Percentiles rank a stretch among this genome's conserved stretches.
These are phyloP conservation scores for zebrafish (Danio rerio) DNA, from an alignment of 2,113 vertebrate genomes.

Conservation along the genomic window DNA sequence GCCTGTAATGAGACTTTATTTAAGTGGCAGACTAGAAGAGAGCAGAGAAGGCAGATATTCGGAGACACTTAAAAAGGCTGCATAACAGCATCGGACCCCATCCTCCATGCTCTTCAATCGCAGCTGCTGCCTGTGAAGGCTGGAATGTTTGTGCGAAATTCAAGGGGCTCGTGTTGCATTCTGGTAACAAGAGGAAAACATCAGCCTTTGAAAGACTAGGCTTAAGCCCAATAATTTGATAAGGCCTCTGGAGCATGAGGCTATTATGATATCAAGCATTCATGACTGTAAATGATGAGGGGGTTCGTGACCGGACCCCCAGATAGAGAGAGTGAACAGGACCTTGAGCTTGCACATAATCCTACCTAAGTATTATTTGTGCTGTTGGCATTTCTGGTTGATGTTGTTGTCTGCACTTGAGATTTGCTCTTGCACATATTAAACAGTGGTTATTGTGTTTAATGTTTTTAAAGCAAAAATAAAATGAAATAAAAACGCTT, in stretches of 20 bases:
- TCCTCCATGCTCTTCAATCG: constrained; percentile 4
- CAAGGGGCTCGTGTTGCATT: constrained; percentile 54
- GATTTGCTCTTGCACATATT: too few relatives aligned
- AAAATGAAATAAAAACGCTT: too few relatives aligned
- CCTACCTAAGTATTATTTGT: neutral
- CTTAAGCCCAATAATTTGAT: constrained; percentile 31
- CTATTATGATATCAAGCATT: constrained; percentile 14
- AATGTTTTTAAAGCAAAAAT: too few relatives aligned
- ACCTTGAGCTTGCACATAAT: neutral
- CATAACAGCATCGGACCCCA: constrained; percentile 25
- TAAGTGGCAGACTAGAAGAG: constrained; percentile 41
- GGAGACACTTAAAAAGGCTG: constrained; percentile 54
- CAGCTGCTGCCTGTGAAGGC: constrained; percentile 5
- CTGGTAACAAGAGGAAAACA: constrained; percentile 44
- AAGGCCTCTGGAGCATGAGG: constrained; percentile 6
- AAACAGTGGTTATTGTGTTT: too few relatives aligned
- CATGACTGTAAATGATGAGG: constrained; percentile 15
- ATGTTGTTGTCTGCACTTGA: neutral
- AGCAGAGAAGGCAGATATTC: constrained; percentile 31
- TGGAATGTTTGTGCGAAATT: constrained; percentile 9
- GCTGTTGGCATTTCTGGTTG: neutral
- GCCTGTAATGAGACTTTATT: constrained; percentile 51
- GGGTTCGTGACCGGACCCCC: neutral
- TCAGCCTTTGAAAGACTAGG: constrained; percentile 16
- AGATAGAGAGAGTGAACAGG: neutral